These are phyloP conservation scores for Spodoptera littoralis DNA, from an alignment of 2,888 invertebrate genomes.

Conservation along the genomic window DNA sequence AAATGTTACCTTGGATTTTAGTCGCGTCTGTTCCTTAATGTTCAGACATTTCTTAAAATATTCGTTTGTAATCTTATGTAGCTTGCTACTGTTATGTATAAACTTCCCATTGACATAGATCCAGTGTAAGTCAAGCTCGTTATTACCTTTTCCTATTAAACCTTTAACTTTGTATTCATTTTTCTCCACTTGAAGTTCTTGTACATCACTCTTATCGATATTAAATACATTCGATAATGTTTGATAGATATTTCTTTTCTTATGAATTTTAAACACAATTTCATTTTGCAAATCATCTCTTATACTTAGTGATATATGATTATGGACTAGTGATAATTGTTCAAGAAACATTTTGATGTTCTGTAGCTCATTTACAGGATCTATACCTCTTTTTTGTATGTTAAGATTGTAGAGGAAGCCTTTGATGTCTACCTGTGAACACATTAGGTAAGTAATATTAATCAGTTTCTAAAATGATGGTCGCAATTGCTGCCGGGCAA, in stretches of 20 bases:
- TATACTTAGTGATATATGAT: slow-evolving; percentile 90
- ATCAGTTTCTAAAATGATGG: too few relatives aligned
- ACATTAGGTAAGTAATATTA: too few relatives aligned
- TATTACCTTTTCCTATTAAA: slow-evolving; percentile 83
- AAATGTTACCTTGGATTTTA: slow-evolving; percentile 66
- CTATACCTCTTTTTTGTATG: slow-evolving; percentile 89
- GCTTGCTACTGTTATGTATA: slow-evolving; percentile 80
- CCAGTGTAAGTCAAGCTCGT: slow-evolving; percentile 77
- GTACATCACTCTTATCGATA: slow-evolving; percentile 73
- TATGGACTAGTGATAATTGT: slow-evolving; percentile 90
- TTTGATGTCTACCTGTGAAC: slow-evolving; percentile 88
- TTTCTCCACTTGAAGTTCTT: slow-evolving; percentile 80
- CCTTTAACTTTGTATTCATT: slow-evolving; percentile 87
- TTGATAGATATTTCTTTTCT: slow-evolving; percentile 86
- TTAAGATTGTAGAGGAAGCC: slow-evolving; percentile 90
- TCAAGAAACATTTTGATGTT: slow-evolving; percentile 89
- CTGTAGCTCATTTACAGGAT: slow-evolving; percentile 88
- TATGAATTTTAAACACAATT: slow-evolving; percentile 89
- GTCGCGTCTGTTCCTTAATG: slow-evolving; percentile 44
- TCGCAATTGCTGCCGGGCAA: too few relatives aligned
- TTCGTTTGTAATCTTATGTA: slow-evolving; percentile 71
- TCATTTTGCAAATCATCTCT: slow-evolving; percentile 90
- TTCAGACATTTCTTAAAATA: slow-evolving; percentile 60
- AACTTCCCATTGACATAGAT: slow-evolving; percentile 91
- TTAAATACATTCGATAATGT: slow-evolving; percentile 79